Percentiles rank a stretch among this genome's conserved stretches.
These are phyloP conservation scores for Caenorhabditis tropicalis DNA, from an alignment of 1,140 invertebrate species.

Conservation along the genomic window DNA sequence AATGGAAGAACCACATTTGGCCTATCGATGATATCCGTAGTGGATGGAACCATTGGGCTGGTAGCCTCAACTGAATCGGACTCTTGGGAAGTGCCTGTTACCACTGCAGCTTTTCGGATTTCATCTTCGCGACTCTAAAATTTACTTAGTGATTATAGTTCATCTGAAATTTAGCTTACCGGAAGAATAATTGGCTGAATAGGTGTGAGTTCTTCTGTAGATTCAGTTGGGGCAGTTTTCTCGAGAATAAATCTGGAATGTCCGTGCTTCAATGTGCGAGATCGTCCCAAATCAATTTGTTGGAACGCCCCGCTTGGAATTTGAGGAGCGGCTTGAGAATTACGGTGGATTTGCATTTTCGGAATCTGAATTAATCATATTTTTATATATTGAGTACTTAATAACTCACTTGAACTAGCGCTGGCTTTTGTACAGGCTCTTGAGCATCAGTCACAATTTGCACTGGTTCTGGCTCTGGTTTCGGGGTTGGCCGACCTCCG, in stretches of 20 bases:
- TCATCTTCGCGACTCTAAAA: constrained; percentile 23
- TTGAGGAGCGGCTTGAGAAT: not conserved
- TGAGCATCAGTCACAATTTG: not conserved
- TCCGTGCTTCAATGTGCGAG: not conserved
- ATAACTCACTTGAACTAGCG: not conserved
- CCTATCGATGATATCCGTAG: constrained; percentile 59
- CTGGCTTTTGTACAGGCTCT: not conserved
- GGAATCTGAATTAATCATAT: not conserved
- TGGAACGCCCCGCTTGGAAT: constrained; percentile 47
- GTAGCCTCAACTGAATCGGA: not conserved
- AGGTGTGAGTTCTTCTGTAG: not conserved
- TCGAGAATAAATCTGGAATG: constrained; percentile 17
- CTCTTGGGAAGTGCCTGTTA: not conserved
- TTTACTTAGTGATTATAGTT: not conserved
- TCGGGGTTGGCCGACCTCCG: constrained; percentile 52
- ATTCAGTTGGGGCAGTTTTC: not conserved
- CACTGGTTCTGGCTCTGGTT: not conserved
- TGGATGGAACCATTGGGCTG: not conserved
- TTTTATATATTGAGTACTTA: not conserved
- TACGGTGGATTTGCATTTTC: constrained; percentile 13
- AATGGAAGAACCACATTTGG: constrained; percentile 66
- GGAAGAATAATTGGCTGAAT: constrained; percentile 37
- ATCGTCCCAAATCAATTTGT: constrained; percentile 9
- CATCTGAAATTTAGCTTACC: not conserved
- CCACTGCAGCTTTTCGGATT: not conserved